Evolutionary conservation across 2,113 vertebrate genomes (phyloP).

Genomic region (Regulus satrapa): DNA sequence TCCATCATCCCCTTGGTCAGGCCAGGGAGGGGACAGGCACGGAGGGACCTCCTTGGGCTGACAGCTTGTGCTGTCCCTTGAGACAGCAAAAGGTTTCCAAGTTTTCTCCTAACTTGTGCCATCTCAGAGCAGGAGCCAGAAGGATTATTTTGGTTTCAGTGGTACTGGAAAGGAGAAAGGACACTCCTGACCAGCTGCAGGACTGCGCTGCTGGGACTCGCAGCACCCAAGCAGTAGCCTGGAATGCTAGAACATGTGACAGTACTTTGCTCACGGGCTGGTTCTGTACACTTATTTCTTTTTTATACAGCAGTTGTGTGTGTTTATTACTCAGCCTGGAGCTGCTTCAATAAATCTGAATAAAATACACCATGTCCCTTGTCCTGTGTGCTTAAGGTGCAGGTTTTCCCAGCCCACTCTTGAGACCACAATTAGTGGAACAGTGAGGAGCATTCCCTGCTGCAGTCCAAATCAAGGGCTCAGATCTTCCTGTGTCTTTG

Average conservation of each 20-base stretch:
- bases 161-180: background rate
- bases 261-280: background rate
- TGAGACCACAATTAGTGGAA: background rate
- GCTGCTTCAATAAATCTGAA: conserved; percentile 55
- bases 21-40: background rate
- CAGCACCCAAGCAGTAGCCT: background rate
- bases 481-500: background rate
- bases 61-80: background rate
- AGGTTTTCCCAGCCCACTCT: background rate
- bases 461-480: background rate
- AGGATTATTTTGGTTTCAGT: background rate
- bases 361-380: background rate
- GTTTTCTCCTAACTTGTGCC: background rate
- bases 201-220: background rate
- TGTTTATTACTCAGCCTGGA: conserved; percentile 48
- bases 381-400: background rate
- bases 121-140: background rate
- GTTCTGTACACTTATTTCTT: background rate
- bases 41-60: background rate
- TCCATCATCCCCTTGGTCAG: background rate
- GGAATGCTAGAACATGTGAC: background rate
- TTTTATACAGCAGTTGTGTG: background rate
- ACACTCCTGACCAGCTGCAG: background rate
- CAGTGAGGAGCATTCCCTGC: background rate
- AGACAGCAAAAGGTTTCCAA: background rate